These are phyloP conservation scores for Hemicordylus capensis DNA, from an alignment of 2,113 vertebrate genomes.

Conservation along the genomic window DNA sequence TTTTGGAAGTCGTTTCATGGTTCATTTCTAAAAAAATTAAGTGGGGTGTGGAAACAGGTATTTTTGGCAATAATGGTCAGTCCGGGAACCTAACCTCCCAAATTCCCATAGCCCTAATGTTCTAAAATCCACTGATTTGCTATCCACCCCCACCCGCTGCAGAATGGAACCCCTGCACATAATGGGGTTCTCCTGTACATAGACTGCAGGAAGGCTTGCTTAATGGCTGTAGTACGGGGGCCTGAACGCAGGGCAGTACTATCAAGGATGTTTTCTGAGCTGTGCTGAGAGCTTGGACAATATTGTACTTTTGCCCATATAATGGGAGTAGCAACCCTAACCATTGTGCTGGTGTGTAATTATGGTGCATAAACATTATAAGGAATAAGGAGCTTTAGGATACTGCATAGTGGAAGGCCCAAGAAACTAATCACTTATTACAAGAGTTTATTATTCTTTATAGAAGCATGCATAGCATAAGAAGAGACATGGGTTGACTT, in stretches of 20 bases:
- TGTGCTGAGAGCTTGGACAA: accelerated
- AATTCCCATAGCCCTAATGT: too few relatives aligned
- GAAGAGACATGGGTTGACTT: neutral
- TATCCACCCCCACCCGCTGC: too few relatives aligned
- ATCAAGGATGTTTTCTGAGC: neutral
- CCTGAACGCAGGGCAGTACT: neutral
- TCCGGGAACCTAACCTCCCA: too few relatives aligned
- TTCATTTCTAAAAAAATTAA: too few relatives aligned
- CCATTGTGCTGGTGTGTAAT: accelerated
- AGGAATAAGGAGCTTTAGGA: neutral
- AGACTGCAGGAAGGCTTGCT: neutral
- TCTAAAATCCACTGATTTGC: too few relatives aligned
- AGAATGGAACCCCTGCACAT: too few relatives aligned
- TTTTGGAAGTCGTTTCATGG: too few relatives aligned
- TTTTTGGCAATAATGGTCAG: too few relatives aligned
- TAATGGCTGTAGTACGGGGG: accelerated
- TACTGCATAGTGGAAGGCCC: neutral
- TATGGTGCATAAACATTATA: neutral
- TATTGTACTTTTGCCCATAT: neutral
- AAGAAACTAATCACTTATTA: neutral
- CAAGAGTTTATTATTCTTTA: neutral
- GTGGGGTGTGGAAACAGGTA: too few relatives aligned
- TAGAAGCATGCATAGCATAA: neutral
- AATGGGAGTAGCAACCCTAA: too few relatives aligned
- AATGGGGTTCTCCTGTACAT: too few relatives aligned